A percentile compares a stretch with the other conserved stretches of the same genome.
phyloP scores from a whole-genome alignment of 2,888 invertebrate genomes.

The Carpatolechia fugitivella region DNA sequence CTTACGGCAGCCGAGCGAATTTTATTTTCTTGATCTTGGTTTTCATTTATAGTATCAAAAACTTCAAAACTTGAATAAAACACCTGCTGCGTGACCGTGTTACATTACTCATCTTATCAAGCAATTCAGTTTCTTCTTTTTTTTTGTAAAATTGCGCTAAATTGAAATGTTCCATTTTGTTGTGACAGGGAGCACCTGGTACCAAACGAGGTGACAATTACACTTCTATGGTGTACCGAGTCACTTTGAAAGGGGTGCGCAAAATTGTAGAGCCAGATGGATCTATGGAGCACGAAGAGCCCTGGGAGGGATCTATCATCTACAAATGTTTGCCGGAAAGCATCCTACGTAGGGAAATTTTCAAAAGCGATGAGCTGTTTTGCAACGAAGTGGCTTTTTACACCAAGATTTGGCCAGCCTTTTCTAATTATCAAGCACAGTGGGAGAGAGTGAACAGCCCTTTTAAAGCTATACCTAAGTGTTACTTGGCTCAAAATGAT shows the following conservation, averaged over 20 bases:
- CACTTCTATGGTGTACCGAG: conserved; percentile 85
- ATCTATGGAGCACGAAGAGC: conserved; percentile 50
- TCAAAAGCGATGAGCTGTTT: conserved; percentile 84
- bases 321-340: conserved; percentile 86
- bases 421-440: conserved; percentile 77
- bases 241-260: conserved; percentile 77
- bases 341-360: conserved; percentile 81
- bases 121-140: no score
- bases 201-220: conserved; percentile 87
- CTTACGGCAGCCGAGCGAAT: no score
- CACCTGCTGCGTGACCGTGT: no score
- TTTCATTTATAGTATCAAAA: no score
- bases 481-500: conserved; percentile 79
- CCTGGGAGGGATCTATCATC: conserved; percentile 83
- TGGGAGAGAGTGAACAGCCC: conserved; percentile 60
- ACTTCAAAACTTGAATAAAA: no score
- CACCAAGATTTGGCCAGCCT: conserved; percentile 83
- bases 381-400: conserved; percentile 87
- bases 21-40: no score
- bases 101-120: no score
- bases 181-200: conserved; percentile 81
- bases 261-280: conserved; percentile 49
- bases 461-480: conserved; percentile 79
- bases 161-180: not conserved
- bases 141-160: no score